These are phyloP conservation scores for Drosophila sordidula DNA, from an alignment of 2,888 invertebrate species.

Conservation along the genomic window DNA sequence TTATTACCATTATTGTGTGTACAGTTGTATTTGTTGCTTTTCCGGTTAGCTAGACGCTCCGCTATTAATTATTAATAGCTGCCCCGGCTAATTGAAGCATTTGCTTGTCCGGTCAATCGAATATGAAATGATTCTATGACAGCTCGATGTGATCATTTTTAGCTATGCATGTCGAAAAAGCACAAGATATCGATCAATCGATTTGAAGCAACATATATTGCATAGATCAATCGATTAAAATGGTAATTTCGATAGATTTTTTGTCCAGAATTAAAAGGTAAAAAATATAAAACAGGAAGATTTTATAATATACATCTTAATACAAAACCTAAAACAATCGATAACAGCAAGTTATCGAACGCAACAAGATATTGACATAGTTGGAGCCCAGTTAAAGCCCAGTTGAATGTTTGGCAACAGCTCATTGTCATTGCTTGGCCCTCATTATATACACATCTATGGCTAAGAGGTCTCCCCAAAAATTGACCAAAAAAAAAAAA, in stretches of 20 bases:
- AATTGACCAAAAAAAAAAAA: conserved; percentile 7
- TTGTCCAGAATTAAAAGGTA: too few relatives aligned
- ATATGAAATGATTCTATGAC: conserved; percentile 21
- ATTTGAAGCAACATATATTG: background rate
- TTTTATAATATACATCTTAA: too few relatives aligned
- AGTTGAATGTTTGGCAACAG: conserved; percentile 7
- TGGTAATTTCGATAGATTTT: too few relatives aligned
- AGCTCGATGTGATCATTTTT: conserved; percentile 17
- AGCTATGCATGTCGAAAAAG: background rate
- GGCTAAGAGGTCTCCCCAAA: conserved; percentile 11
- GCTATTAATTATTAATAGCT: conserved; percentile 60
- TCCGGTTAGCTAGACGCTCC: conserved; percentile 56
- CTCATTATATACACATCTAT: conserved; percentile 65
- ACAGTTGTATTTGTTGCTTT: conserved; percentile 53
- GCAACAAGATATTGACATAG: background rate
- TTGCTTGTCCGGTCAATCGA: conserved; percentile 30
- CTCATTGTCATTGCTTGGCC: conserved; percentile 51
- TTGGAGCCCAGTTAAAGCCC: background rate
- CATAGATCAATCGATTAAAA: background rate
- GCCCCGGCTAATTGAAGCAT: conserved; percentile 56
- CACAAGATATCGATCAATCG: background rate
- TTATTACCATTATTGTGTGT: conserved; percentile 56
- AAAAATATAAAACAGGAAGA: too few relatives aligned
- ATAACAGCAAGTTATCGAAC: conserved; percentile 7
- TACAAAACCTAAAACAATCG: conserved; percentile 6